Percentiles rank a stretch among this genome's conserved stretches.
phyloP scores from a whole-genome alignment of 2,113 vertebrate genomes.

The Ptyas mucosa region DNA sequence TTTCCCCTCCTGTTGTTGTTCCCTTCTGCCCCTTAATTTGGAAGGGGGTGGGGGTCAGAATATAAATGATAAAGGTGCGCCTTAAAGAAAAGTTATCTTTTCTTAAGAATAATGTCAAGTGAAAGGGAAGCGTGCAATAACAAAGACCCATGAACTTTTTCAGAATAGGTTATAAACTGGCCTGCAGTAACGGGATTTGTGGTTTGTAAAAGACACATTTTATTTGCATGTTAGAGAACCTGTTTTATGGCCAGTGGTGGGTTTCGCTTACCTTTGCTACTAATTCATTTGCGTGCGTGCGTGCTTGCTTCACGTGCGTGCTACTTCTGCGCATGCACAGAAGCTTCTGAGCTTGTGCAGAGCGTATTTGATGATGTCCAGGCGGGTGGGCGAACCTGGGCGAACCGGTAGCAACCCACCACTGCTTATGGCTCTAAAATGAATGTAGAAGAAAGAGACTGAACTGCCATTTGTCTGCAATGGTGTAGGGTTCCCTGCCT shows the following conservation, averaged over 20 bases:
- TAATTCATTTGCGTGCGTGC: too few species aligned
- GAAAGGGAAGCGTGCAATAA: constrained; percentile 40
- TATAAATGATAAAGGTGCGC: constrained; percentile 47
- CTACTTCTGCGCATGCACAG: too few species aligned
- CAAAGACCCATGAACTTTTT: constrained; percentile 45
- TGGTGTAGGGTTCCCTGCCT: background rate
- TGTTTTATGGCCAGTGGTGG: background rate
- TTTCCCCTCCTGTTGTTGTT: constrained; percentile 36
- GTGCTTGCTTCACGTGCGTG: too few species aligned
- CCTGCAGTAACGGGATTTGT: background rate
- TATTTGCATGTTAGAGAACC: background rate
- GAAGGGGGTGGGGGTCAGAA: background rate
- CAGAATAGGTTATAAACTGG: constrained; percentile 35
- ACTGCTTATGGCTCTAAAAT: background rate
- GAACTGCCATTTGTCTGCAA: background rate
- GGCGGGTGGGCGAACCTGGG: too few species aligned
- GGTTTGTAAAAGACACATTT: background rate
- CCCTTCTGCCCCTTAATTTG: constrained; percentile 46
- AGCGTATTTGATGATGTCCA: too few species aligned
- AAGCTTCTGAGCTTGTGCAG: too few species aligned
- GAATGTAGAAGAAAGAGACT: background rate
- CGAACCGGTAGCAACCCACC: too few species aligned
- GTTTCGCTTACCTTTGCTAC: too few species aligned
- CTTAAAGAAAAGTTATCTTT: constrained; percentile 29
- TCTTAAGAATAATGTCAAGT: constrained; percentile 28